Evolutionary conservation across 2,888 invertebrate species (phyloP).

Genomic region (Lycophotia porphyrea): DNA sequence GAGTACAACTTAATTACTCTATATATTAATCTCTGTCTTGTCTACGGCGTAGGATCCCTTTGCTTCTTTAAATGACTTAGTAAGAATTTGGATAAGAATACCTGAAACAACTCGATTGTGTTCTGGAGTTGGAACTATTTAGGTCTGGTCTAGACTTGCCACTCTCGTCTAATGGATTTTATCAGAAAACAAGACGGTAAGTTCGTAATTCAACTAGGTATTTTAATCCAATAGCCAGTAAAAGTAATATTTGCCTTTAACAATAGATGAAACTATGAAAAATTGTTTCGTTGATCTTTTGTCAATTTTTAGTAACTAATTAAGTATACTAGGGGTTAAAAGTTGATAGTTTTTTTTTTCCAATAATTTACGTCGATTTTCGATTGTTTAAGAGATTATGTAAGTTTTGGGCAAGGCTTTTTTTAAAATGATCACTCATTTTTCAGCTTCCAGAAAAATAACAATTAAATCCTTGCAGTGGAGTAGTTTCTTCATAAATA

Average conservation of each 20-base stretch:
- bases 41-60: neutral
- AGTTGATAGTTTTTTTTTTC: too few relatives aligned
- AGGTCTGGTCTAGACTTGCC: neutral
- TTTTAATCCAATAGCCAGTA: neutral
- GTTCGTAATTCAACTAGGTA: neutral
- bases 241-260: too few relatives aligned
- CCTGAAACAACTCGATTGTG: neutral
- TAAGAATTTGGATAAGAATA: neutral
- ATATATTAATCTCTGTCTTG: neutral
- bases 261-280: too few relatives aligned
- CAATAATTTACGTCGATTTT: too few relatives aligned
- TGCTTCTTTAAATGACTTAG: neutral
- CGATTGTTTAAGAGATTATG: too few relatives aligned
- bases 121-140: neutral
- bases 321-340: too few relatives aligned
- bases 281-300: neutral
- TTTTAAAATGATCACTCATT: too few relatives aligned
- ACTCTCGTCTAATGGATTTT: neutral
- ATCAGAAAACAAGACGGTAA: neutral
- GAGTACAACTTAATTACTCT: conserved; percentile 15
- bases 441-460: too few relatives aligned
- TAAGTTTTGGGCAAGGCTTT: too few relatives aligned
- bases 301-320: too few relatives aligned
- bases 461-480: too few relatives aligned
- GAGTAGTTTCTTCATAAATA: too few relatives aligned